Evolutionary conservation across 2,797 vertebrate species (phyloP), one percentile per base, ranked within the genome.

Genomic region (Muscicapa comitata): DNA sequence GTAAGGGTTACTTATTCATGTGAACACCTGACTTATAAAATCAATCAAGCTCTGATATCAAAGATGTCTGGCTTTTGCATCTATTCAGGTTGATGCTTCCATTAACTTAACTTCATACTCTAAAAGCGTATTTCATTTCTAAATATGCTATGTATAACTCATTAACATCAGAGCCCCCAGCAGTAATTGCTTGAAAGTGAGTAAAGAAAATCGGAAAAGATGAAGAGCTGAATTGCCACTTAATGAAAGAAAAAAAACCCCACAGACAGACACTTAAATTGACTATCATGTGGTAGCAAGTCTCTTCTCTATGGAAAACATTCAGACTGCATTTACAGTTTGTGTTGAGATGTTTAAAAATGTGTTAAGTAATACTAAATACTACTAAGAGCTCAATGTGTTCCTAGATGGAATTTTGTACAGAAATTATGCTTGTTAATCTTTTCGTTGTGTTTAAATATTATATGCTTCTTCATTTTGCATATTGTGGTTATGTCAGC

Each of bases 91-190:
- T 97, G 96, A 97, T 97, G 94, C 90, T 97, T 96, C 97, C 97
- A 96, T 97, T 97, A 97, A 97, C 96, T 97, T 97, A 97, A 96
- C 96, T 97, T 93, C 90, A 89, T 88, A 94, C 96, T 94, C 95
- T 97, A 96, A 97, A 98, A 97, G 96, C 96, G 11, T 96, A 93
- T 97, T 97, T 97, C 87, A 88, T 97, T 96, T 95, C 96, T 90
- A 95, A 82, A 95, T 96, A 97, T 97, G 96, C 82, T 96, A 95
- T 96, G 96, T 96, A 96, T 95, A 97, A 97, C 97, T 98, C 97
- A 98, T 98, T 98, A 98, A 97, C 98, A 98, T 98, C 94, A 97
- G 97, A 98, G 97, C 97, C 93, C 91, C 97, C 88, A 94, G 95
- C 96, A 95, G 97, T 97, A 98, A 98, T 98, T 97, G 96, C 97